These are phyloP conservation scores for Leptura quadrifasciata DNA, from an alignment of 2,888 invertebrate genomes.

Conservation along the genomic window DNA sequence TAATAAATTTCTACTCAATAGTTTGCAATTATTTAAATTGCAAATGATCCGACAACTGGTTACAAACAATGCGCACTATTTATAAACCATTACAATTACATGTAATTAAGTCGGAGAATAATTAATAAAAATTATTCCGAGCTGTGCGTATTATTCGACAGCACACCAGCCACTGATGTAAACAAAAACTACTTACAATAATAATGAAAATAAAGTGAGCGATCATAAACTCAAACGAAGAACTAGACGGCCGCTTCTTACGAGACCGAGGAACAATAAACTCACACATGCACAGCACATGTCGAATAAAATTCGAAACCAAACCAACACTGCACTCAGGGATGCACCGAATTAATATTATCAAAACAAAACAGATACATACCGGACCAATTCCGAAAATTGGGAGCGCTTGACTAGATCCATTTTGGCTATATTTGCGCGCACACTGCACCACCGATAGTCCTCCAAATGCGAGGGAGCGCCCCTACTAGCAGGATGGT, in stretches of 20 bases:
- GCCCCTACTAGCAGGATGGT: slow-evolving; percentile 69
- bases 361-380: slow-evolving; percentile 50
- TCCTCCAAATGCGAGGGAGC: slow-evolving; percentile 49
- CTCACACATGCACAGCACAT: slow-evolving; percentile 60
- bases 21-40: slow-evolving; percentile 35
- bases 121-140: slow-evolving; percentile 11
- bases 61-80: slow-evolving; percentile 27
- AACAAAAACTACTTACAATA: slow-evolving; percentile 43
- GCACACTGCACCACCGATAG: slow-evolving; percentile 46
- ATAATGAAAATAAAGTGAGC: slow-evolving; percentile 51
- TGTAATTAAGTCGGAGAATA: slow-evolving; percentile 4
- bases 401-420: slow-evolving; percentile 62
- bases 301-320: slow-evolving; percentile 45
- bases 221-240: slow-evolving; percentile 49
- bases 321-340: slow-evolving; percentile 44
- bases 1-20: slow-evolving; percentile 6
- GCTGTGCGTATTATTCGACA: background rate
- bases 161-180: slow-evolving; percentile 32
- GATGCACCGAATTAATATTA: slow-evolving; percentile 20
- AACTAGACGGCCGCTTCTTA: slow-evolving; percentile 37
- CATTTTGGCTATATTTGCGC: slow-evolving; percentile 51
- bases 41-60: slow-evolving; percentile 32
- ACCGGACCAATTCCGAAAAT: slow-evolving; percentile 68
- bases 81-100: background rate
- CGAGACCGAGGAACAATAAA: slow-evolving; percentile 39